Percentiles rank a stretch among this genome's conserved stretches.
These are phyloP conservation scores for Drosophila anceps DNA, from an alignment of 2,888 invertebrate species.

Conservation along the genomic window DNA sequence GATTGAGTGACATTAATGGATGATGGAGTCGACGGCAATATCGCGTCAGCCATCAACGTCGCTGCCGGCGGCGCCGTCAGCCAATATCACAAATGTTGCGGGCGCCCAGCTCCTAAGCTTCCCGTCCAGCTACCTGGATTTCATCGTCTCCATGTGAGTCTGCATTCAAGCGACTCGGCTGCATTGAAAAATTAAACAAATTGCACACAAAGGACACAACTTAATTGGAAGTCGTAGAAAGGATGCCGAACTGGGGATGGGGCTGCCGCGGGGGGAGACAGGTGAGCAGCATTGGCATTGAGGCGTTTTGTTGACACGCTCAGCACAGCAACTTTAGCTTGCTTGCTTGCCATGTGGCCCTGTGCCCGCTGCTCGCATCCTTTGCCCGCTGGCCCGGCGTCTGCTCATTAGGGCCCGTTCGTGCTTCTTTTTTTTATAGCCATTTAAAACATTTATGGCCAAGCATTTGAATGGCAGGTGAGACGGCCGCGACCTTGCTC, in stretches of 20 bases:
- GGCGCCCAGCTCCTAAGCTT: neutral
- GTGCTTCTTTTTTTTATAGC: slow-evolving; percentile 64
- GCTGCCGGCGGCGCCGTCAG: slow-evolving; percentile 13
- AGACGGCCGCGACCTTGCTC: slow-evolving; percentile 63
- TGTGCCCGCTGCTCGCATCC: neutral
- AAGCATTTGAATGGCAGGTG: slow-evolving; percentile 72
- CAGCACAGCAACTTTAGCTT: slow-evolving; percentile 29
- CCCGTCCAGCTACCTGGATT: neutral
- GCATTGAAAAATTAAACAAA: slow-evolving; percentile 50
- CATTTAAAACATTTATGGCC: slow-evolving; percentile 78
- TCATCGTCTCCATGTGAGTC: neutral
- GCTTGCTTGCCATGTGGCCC: slow-evolving; percentile 6
- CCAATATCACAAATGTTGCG: slow-evolving; percentile 17
- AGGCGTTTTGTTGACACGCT: slow-evolving; percentile 47
- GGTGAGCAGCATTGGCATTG: slow-evolving; percentile 28
- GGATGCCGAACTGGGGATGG: neutral
- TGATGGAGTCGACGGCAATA: slow-evolving; percentile 65
- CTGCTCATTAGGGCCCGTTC: slow-evolving; percentile 41
- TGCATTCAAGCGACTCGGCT: slow-evolving; percentile 10
- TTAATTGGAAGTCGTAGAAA: slow-evolving; percentile 34
- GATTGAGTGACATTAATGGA: slow-evolving; percentile 80
- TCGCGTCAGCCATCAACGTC: slow-evolving; percentile 22
- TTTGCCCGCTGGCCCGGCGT: neutral
- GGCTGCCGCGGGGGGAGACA: too few relatives aligned
- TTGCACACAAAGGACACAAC: slow-evolving; percentile 53